Conservation (phyloP, 2,113 vertebrate species). For the Aleadryas rufinucha region DNA sequence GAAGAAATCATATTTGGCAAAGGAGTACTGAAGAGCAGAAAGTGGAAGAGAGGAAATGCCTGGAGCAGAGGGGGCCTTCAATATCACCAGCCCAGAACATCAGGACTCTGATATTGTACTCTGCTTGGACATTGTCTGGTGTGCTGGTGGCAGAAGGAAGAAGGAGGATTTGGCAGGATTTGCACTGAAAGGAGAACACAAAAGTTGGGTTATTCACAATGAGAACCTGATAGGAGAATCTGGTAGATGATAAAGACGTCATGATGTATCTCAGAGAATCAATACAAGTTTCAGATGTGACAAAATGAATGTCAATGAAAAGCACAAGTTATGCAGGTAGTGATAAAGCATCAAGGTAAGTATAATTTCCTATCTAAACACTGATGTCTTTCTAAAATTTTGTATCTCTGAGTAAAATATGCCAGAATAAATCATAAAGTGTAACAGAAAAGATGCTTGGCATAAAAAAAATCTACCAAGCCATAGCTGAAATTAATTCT, state of each 20-base stretch:
- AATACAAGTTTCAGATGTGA: not conserved
- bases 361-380: not conserved
- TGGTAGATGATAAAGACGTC: not conserved
- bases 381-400: not conserved
- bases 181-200: not conserved
- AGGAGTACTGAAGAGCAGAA: not conserved
- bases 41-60: not conserved
- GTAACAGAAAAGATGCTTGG: not conserved
- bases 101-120: not conserved
- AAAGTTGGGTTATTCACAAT: not conserved
- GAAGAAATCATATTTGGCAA: not conserved
- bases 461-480: not conserved
- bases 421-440: not conserved
- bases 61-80: not conserved
- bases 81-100: not conserved
- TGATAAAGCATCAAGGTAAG: not conserved
- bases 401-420: not conserved
- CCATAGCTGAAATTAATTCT: not conserved
- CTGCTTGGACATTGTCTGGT: not conserved
- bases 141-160: not conserved
- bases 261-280: not conserved
- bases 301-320: conserved; percentile 8
- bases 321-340: not conserved
- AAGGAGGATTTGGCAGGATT: not conserved
- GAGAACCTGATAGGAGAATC: not conserved